Evolutionary conservation across 2,888 invertebrate species (phyloP).

Genomic region (Leptura quadrifasciata): DNA sequence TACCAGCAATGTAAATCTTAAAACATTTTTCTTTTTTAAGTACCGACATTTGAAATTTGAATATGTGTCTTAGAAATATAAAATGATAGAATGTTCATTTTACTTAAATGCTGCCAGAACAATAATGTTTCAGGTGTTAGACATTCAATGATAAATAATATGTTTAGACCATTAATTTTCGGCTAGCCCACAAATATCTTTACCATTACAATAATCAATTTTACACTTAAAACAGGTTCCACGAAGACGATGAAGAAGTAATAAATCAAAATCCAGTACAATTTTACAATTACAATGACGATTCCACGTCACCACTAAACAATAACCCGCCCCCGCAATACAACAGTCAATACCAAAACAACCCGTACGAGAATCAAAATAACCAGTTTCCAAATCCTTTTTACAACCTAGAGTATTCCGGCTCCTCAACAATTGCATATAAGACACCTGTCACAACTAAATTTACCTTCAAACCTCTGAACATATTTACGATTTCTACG

Average conservation of each 20-base stretch:
- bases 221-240: conserved; percentile 64
- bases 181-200: neutral
- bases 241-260: conserved; percentile 65
- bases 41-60: no score
- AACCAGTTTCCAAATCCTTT: conserved; percentile 47
- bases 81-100: no score
- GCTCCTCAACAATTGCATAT: conserved; percentile 22
- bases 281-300: conserved; percentile 60
- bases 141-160: no score
- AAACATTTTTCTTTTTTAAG: no score
- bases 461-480: conserved; percentile 58
- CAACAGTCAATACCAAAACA: conserved; percentile 47
- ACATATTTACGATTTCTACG: conserved; percentile 64
- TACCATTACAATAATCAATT: conserved; percentile 36
- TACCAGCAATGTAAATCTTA: no score
- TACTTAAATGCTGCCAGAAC: no score
- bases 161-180: neutral
- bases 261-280: conserved; percentile 57
- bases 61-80: no score
- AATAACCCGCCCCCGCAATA: conserved; percentile 32
- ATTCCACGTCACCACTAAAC: conserved; percentile 59
- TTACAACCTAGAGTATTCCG: conserved; percentile 43
- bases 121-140: neutral
- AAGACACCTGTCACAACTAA: conserved; percentile 31
- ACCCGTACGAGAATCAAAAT: conserved; percentile 50